A percentile compares a stretch with the other conserved stretches of the same genome.
Conservation (phyloP, 2,888 invertebrate genomes). For the Trichopoda pennipes region DNA sequence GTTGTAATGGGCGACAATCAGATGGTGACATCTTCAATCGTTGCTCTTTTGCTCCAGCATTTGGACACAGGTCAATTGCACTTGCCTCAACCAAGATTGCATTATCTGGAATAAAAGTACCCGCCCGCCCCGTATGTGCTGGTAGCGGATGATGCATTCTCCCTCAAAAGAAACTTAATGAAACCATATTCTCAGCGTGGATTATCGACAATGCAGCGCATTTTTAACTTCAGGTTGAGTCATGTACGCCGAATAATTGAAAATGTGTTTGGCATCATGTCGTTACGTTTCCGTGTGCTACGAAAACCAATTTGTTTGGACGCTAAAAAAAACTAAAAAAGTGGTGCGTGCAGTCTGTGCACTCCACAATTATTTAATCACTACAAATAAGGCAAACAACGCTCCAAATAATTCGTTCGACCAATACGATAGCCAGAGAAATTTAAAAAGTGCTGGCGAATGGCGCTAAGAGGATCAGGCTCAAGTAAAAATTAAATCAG, state of each 20-base stretch:
- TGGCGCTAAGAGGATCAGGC: background rate
- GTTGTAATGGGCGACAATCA: slow-evolving; percentile 12
- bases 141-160: slow-evolving; percentile 21
- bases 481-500: background rate
- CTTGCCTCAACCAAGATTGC: slow-evolving; percentile 8
- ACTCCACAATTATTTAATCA: background rate
- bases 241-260: slow-evolving; percentile 17
- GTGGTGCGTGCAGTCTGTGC: background rate
- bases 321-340: slow-evolving; percentile 13
- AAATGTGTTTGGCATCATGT: slow-evolving; percentile 8
- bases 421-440: background rate
- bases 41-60: slow-evolving; percentile 4
- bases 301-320: slow-evolving; percentile 20
- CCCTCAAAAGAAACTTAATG: slow-evolving; percentile 8
- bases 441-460: background rate
- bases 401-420: slow-evolving; percentile 1
- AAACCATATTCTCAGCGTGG: slow-evolving; percentile 31
- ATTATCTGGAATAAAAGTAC: background rate
- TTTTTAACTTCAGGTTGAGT: slow-evolving; percentile 18
- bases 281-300: slow-evolving; percentile 7
- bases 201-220: slow-evolving; percentile 10
- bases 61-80: background rate
- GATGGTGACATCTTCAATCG: background rate
- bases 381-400: slow-evolving; percentile 1
- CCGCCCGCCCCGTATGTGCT: slow-evolving; percentile 11